These are phyloP conservation scores for Disparrhopalites patrizii DNA, from an alignment of 2,888 invertebrate genomes.

Conservation along the genomic window DNA sequence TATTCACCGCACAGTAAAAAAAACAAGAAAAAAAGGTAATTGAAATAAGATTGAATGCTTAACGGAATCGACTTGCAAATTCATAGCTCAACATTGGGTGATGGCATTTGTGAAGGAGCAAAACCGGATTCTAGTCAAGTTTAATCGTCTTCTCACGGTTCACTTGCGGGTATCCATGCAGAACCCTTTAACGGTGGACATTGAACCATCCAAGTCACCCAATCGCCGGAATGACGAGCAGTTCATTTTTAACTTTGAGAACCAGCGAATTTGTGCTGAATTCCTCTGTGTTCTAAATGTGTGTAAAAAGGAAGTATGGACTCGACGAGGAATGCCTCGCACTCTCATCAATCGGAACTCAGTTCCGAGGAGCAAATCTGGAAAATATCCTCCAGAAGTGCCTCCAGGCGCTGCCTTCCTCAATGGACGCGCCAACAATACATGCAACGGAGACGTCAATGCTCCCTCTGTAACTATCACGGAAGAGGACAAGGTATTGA, in stretches of 20 bases:
- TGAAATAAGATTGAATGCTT: too few relatives aligned
- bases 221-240: constrained; percentile 22
- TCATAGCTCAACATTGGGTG: constrained; percentile 23
- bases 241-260: constrained; percentile 24
- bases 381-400: not conserved
- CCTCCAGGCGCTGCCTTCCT: not conserved
- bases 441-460: not conserved
- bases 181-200: constrained; percentile 18
- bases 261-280: constrained; percentile 19
- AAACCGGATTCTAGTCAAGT: constrained; percentile 18
- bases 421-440: not conserved
- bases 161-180: constrained; percentile 19
- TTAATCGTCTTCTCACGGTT: constrained; percentile 26
- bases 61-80: too few relatives aligned
- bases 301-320: constrained; percentile 21
- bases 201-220: constrained; percentile 20
- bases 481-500: not conserved
- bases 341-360: not conserved
- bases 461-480: not conserved
- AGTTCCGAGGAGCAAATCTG: not conserved
- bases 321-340: not conserved
- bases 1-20: too few relatives aligned
- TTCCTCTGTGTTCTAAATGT: constrained; percentile 17
- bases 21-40: too few relatives aligned
- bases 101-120: constrained; percentile 27